These are phyloP conservation scores for Pogonomyrmex californicus DNA, from an alignment of 1,140 invertebrate genomes.

Conservation along the genomic window DNA sequence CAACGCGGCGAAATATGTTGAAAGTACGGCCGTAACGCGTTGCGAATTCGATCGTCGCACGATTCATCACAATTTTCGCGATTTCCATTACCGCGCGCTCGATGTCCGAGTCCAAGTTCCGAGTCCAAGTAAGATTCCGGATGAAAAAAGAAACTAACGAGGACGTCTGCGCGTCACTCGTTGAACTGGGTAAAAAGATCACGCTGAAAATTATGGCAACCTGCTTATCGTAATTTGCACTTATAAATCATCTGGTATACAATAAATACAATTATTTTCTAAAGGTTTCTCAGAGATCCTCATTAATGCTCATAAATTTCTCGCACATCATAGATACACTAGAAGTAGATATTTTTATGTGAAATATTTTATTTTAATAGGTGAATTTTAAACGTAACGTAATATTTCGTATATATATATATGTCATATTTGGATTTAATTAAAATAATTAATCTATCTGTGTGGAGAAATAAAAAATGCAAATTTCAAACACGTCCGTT, in stretches of 20 bases:
- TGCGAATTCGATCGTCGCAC: neutral
- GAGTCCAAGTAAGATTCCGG: constrained; percentile 3
- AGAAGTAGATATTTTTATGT: neutral
- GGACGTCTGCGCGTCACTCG: neutral
- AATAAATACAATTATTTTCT: constrained; percentile 23
- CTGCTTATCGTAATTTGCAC: constrained; percentile 18
- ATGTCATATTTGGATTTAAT: neutral
- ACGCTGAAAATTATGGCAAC: neutral
- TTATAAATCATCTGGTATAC: neutral
- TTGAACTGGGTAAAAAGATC: constrained; percentile 33
- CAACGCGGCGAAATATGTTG: neutral
- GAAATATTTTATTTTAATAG: neutral
- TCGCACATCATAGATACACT: neutral
- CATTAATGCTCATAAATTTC: neutral
- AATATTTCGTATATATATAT: neutral
- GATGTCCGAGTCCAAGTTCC: neutral
- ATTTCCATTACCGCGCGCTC: neutral
- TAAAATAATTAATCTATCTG: neutral
- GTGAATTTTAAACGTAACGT: neutral
- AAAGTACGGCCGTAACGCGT: neutral
- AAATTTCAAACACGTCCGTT: neutral
- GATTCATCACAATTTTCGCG: constrained; percentile 11
- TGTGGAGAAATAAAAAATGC: neutral
- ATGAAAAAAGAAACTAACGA: constrained; percentile 22
- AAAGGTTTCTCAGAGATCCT: neutral